Evolutionary conservation across 2,888 invertebrate species (phyloP), one percentile per base, ranked within the genome.

Genomic region (Chloroclysta siterata): DNA sequence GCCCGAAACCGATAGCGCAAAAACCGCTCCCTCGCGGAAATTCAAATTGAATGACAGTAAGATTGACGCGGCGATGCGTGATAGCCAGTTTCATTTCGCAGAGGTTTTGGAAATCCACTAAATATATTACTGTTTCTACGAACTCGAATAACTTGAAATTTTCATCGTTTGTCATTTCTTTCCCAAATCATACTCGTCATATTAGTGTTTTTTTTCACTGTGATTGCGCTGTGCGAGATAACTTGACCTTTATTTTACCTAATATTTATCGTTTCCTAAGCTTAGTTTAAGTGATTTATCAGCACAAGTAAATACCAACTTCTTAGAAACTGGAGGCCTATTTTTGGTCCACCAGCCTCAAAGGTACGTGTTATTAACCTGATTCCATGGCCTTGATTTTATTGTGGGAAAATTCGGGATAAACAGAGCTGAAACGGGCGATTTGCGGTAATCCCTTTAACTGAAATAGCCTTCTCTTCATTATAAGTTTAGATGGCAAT

Each of bases 31-130:
- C 80, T 82, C 81, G 86, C 81, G 86, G 85, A 88, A 89, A 90
- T 90, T 89, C 88, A 90, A 91, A 89, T 90, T 87, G 89, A 89
- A 90, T 87, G 90, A 91, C 90, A 90, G 89, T 89, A 89, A 89
- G 90, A 90, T 90, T 88, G 90, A 89, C 90, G 90, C 87, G 83
- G 81, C 80, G 77, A 82, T 78, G 80, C 76, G 80, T 82, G 87
- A 89, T 88, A 88, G 78, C 83, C 85, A 81, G 79, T 87, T 87
- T 85, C 88, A 85, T 86, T 84, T 80, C 82, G 80, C 77, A 69
- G 59, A 82, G 83, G 83, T 82, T 85, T 76, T 53, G 13, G 13
- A 54, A 58, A 65, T 69, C 65, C 60, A 58, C 50, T 58, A 60
- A 67, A 66, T 64, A 70, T 66, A 72, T 73, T 65, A 50, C 60